A percentile compares a stretch with the other conserved stretches of the same genome.
Evolutionary conservation across 2,888 invertebrate genomes (phyloP).

Genomic region (Cylindroiulus punctatus): DNA sequence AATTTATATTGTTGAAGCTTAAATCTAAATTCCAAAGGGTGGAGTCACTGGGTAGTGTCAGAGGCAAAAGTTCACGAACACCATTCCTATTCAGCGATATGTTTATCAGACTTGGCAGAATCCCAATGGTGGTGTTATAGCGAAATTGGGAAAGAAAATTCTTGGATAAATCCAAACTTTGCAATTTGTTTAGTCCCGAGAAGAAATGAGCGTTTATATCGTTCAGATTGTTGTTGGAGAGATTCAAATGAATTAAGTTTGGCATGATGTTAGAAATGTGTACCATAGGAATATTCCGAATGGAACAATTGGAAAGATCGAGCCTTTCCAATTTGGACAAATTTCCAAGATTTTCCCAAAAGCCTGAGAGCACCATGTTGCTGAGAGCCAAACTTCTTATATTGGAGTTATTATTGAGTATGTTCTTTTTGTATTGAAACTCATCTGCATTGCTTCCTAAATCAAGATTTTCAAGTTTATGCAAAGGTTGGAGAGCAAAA

Average conservation of each 20-base stretch:
- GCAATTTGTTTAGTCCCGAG: not conserved
- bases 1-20: not conserved
- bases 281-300: not conserved
- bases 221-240: not conserved
- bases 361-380: not conserved
- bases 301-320: not conserved
- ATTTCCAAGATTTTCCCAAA: not conserved
- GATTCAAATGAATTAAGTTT: not conserved
- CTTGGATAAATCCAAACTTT: not conserved
- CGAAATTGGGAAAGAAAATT: not conserved
- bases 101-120: not conserved
- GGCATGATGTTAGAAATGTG: not conserved
- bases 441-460: not conserved
- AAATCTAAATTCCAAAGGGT: not conserved
- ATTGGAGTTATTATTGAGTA: not conserved
- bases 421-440: not conserved
- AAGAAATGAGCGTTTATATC: not conserved
- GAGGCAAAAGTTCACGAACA: not conserved
- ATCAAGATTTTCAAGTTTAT: not conserved
- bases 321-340: not conserved
- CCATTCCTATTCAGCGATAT: not conserved
- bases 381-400: conserved; percentile 23
- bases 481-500: not conserved
- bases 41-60: not conserved
- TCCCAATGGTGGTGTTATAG: not conserved